phyloP scores from a whole-genome alignment of 2,888 invertebrate species.

The Ennomos erosarius region DNA sequence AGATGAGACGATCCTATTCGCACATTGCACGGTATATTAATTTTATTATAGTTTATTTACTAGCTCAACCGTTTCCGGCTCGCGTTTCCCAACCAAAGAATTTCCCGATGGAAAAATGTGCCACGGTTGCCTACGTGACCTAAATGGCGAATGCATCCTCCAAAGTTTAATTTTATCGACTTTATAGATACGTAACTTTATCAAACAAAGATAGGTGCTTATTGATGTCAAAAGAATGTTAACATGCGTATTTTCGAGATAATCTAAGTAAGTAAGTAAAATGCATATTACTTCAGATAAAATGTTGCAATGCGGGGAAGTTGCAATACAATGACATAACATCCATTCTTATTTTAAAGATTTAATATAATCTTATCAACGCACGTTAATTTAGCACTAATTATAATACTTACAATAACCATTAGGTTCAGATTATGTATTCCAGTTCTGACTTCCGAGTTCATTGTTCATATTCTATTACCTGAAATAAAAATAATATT shows the following conservation, averaged over 20 bases:
- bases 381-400: not conserved
- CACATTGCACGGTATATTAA: too few species aligned
- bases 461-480: slow-evolving; percentile 30
- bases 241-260: not conserved
- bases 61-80: too few species aligned
- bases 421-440: not conserved
- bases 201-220: slow-evolving; percentile 13
- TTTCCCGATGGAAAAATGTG: too few species aligned
- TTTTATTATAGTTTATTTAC: too few species aligned
- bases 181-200: slow-evolving; percentile 8
- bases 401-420: slow-evolving; percentile 5
- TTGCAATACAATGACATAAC: not conserved
- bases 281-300: slow-evolving; percentile 4
- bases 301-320: too few species aligned
- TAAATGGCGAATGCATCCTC: slow-evolving; percentile 14
- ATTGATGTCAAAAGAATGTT: slow-evolving; percentile 5
- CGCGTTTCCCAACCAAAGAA: too few species aligned
- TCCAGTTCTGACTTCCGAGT: too few species aligned
- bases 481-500: slow-evolving; percentile 45
- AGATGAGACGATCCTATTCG: too few species aligned
- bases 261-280: slow-evolving; percentile 7
- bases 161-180: slow-evolving; percentile 11
- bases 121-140: slow-evolving; percentile 22
- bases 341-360: not conserved
- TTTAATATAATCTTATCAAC: slow-evolving; percentile 1